Percentiles rank a stretch among this genome's conserved stretches.
Conservation (phyloP, 2,797 vertebrate species). For the Coranthus polyacanthus region DNA sequence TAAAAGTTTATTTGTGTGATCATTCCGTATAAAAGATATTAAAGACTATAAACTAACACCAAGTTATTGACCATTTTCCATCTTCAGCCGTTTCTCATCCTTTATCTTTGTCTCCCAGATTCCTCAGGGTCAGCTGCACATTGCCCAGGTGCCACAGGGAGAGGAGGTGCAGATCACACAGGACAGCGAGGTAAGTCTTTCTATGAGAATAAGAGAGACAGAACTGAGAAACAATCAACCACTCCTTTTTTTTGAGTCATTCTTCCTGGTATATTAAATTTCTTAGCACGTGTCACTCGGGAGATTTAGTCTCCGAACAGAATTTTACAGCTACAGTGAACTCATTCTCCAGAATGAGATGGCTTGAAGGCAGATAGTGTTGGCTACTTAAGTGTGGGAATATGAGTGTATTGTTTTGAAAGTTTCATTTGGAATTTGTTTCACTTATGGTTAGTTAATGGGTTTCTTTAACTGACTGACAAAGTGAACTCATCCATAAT, state of each 20-base stretch:
- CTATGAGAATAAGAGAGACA: background rate
- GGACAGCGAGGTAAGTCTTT: constrained; percentile 93
- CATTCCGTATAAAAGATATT: too few relatives aligned
- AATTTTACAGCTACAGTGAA: constrained; percentile 24
- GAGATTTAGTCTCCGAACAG: constrained; percentile 27
- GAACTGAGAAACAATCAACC: constrained; percentile 1
- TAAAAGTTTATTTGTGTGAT: too few relatives aligned
- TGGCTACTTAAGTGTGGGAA: constrained; percentile 18
- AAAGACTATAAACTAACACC: too few relatives aligned
- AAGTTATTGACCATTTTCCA: background rate
- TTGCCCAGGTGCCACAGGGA: constrained; percentile 98
- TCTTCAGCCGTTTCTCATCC: constrained; percentile 9
- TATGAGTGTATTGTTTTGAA: constrained; percentile 18
- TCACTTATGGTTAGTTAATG: constrained; percentile 1
- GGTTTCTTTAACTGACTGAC: constrained; percentile 7
- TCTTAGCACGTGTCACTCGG: constrained; percentile 14
- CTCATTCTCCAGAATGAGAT: constrained; percentile 18
- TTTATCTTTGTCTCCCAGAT: constrained; percentile 84
- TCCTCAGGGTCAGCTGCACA: constrained; percentile 97
- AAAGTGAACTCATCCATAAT: constrained; percentile 5
- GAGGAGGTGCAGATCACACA: constrained; percentile 99
- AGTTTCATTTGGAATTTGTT: constrained; percentile 31
- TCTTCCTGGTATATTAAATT: constrained; percentile 29
- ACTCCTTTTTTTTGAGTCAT: constrained; percentile 39
- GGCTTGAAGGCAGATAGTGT: constrained; percentile 25